A percentile compares a stretch with the other conserved stretches of the same genome.
Conservation (phyloP, 2,888 invertebrate genomes). For the Acleris laterana region DNA sequence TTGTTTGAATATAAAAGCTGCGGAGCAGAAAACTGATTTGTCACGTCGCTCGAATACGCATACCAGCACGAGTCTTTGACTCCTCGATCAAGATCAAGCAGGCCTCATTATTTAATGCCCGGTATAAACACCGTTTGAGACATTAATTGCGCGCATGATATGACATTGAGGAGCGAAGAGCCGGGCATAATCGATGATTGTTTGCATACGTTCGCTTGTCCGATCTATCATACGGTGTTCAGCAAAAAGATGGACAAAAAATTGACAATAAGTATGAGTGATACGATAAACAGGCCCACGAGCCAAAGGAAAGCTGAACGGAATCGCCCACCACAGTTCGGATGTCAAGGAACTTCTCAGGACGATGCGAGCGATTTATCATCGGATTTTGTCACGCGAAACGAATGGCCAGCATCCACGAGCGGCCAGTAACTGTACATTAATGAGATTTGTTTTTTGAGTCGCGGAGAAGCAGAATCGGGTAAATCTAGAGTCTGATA, state of each 20-base stretch:
- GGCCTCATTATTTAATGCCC: constrained; percentile 25
- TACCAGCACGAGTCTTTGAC: constrained; percentile 31
- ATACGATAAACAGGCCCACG: constrained; percentile 30
- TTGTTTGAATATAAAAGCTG: constrained; percentile 37
- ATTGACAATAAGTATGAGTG: constrained; percentile 37
- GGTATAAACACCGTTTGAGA: constrained; percentile 54
- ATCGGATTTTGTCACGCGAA: constrained; percentile 67
- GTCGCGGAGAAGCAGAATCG: constrained; percentile 34
- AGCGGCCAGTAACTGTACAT: constrained; percentile 64
- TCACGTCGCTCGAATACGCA: constrained; percentile 32
- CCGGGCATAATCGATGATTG: constrained; percentile 55
- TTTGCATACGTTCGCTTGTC: constrained; percentile 51
- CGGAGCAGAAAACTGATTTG: constrained; percentile 37
- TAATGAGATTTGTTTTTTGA: constrained; percentile 52
- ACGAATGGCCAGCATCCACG: constrained; percentile 55
- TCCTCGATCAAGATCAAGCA: constrained; percentile 22
- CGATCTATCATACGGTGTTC: constrained; percentile 56
- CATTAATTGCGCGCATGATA: constrained; percentile 33
- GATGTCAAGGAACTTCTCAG: constrained; percentile 65
- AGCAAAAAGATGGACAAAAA: constrained; percentile 46
- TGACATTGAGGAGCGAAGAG: constrained; percentile 47
- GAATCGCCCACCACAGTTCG: constrained; percentile 53
- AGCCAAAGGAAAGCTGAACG: constrained; percentile 26
- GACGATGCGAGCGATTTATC: constrained; percentile 68
- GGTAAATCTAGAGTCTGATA: constrained; percentile 19